Conservation (phyloP, 2,113 vertebrate species). For the Isichthys henryi region DNA sequence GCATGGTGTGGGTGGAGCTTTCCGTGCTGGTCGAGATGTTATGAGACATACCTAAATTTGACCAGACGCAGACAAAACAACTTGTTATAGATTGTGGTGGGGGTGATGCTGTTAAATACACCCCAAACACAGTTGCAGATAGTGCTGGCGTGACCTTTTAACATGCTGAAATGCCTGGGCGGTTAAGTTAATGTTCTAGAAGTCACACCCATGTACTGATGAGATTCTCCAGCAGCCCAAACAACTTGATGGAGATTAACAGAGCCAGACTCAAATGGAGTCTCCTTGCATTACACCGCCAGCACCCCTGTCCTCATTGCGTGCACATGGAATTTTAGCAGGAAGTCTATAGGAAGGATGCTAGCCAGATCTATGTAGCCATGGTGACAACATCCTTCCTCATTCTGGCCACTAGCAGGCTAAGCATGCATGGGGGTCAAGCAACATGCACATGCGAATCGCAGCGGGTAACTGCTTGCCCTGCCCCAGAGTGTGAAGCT, state of each 20-base stretch:
- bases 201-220: not conserved
- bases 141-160: not conserved
- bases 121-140: not conserved
- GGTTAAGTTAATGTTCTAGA: not conserved
- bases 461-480: not conserved
- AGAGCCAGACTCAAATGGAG: not conserved
- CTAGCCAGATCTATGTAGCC: conserved; percentile 1
- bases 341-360: conserved; percentile 16
- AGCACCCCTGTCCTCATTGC: not conserved
- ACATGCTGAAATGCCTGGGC: not conserved
- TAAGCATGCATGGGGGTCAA: conserved; percentile 19
- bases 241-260: not conserved
- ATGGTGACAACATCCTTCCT: conserved; percentile 30
- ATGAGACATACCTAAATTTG: not conserved
- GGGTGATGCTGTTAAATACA: not conserved
- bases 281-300: not conserved
- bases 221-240: conserved; percentile 14
- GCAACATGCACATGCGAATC: not conserved
- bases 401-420: not conserved
- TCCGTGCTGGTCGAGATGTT: not conserved
- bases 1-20: not conserved
- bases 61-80: not conserved
- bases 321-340: not conserved
- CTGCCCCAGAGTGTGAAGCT: not conserved
- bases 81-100: not conserved